A percentile compares a stretch with the other conserved stretches of the same genome.
Evolutionary conservation across 2,888 invertebrate species (phyloP).

Genomic region (Horisme vitalbata): DNA sequence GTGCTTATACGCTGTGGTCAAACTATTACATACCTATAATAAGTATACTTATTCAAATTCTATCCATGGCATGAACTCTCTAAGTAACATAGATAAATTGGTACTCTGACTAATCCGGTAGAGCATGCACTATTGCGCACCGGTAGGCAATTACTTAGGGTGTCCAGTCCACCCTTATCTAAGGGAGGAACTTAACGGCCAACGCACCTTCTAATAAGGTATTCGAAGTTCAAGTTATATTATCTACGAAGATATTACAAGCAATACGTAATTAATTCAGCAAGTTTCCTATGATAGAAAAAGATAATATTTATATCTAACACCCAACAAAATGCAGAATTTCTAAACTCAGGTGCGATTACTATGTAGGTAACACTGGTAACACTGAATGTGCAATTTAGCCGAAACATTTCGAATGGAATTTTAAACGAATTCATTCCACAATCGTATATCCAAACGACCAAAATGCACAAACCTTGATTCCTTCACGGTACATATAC

Average conservation of each 20-base stretch:
- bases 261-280: too few species aligned
- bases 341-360: background rate
- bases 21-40: too few species aligned
- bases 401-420: constrained; percentile 12
- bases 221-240: background rate
- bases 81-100: background rate
- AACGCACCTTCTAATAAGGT: background rate
- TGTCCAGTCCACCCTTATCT: too few species aligned
- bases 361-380: constrained; percentile 1
- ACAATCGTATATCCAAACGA: constrained; percentile 11
- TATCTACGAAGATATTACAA: background rate
- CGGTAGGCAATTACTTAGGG: constrained; percentile 17
- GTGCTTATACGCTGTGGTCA: too few species aligned
- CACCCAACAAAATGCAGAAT: too few species aligned
- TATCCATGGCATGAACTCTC: background rate
- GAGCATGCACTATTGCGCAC: constrained; percentile 15
- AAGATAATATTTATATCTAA: too few species aligned
- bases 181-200: background rate
- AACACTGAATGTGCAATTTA: constrained; percentile 6
- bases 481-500: constrained; percentile 26
- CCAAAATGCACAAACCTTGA: constrained; percentile 21
- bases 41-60: background rate
- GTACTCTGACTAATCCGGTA: constrained; percentile 3
- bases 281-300: too few species aligned
- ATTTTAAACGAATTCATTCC: constrained; percentile 24